Conservation (phyloP, 2,888 invertebrate species). For the Cryptus viduatorius region DNA sequence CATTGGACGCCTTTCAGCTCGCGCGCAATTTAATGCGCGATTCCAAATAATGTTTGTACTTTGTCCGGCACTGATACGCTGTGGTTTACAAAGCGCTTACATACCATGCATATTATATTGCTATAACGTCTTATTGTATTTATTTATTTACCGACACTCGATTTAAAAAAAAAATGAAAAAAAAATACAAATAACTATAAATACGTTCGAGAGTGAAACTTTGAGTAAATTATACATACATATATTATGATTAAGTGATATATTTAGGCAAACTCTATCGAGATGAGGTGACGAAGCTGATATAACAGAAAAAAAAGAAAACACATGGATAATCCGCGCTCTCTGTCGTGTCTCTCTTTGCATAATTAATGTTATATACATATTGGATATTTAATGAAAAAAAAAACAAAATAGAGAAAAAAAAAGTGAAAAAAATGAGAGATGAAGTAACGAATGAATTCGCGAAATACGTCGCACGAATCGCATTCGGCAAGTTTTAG, state of each 20-base stretch:
- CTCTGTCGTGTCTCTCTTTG: constrained; percentile 81
- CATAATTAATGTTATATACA: constrained; percentile 80
- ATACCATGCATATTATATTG: constrained; percentile 16
- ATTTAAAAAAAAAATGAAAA: constrained; percentile 64
- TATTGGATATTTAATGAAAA: constrained; percentile 74
- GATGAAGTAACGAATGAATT: constrained; percentile 62
- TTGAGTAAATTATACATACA: constrained; percentile 61
- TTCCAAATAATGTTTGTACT: constrained; percentile 48
- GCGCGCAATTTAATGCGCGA: constrained; percentile 43
- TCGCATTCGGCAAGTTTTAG: constrained; percentile 28
- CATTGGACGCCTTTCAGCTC: constrained; percentile 42
- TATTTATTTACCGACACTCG: constrained; percentile 69
- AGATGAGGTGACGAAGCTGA: constrained; percentile 45
- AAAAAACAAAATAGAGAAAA: constrained; percentile 61
- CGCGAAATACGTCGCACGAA: background rate
- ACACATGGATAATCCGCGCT: constrained; percentile 76
- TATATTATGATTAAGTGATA: constrained; percentile 54
- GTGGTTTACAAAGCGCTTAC: constrained; percentile 19
- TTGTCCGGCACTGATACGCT: constrained; percentile 40
- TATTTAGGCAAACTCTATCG: constrained; percentile 54
- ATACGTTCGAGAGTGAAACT: constrained; percentile 74
- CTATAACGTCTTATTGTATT: constrained; percentile 59
- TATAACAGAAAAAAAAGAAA: constrained; percentile 43
- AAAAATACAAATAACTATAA: constrained; percentile 74
- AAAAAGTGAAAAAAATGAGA: constrained; percentile 65